Evolutionary conservation across 2,888 invertebrate species (phyloP).

Genomic region (Carpatolechia fugitivella): DNA sequence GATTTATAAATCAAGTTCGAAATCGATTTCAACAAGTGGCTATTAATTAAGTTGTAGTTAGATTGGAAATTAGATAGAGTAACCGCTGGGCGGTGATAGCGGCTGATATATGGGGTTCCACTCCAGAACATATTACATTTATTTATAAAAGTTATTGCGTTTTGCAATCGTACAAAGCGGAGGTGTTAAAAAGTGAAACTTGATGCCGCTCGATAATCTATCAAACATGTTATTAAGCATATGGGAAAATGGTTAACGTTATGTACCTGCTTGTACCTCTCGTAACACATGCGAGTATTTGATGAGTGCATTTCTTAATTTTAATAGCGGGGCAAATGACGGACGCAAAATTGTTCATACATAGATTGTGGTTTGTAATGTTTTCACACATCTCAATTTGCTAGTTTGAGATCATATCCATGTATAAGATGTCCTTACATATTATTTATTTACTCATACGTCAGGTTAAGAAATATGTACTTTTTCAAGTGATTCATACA

Average conservation of each 20-base stretch:
- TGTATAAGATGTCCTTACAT: too few species aligned
- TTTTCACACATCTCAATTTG: too few species aligned
- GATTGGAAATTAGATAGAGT: constrained; percentile 75
- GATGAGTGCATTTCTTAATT: constrained; percentile 2
- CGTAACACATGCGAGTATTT: not conserved
- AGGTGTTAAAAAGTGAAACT: constrained; percentile 52
- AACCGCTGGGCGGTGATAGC: constrained; percentile 59
- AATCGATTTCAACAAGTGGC: constrained; percentile 79
- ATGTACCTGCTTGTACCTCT: not conserved
- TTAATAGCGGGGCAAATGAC: not conserved
- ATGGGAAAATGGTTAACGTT: constrained; percentile 28
- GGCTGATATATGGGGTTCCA: constrained; percentile 55
- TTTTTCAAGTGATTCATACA: not conserved
- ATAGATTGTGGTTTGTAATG: too few species aligned
- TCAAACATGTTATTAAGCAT: constrained; percentile 30
- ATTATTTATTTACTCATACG: too few species aligned
- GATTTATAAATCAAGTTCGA: constrained; percentile 74
- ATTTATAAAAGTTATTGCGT: constrained; percentile 28
- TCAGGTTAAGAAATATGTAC: too few species aligned
- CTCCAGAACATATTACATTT: constrained; percentile 31
- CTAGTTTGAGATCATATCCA: too few species aligned
- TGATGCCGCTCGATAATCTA: constrained; percentile 34
- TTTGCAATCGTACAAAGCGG: constrained; percentile 33
- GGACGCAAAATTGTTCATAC: too few species aligned
- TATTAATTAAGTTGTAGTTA: constrained; percentile 79